These are phyloP conservation scores for Cepaea nemoralis DNA, from an alignment of 1,140 invertebrate species.

Conservation along the genomic window DNA sequence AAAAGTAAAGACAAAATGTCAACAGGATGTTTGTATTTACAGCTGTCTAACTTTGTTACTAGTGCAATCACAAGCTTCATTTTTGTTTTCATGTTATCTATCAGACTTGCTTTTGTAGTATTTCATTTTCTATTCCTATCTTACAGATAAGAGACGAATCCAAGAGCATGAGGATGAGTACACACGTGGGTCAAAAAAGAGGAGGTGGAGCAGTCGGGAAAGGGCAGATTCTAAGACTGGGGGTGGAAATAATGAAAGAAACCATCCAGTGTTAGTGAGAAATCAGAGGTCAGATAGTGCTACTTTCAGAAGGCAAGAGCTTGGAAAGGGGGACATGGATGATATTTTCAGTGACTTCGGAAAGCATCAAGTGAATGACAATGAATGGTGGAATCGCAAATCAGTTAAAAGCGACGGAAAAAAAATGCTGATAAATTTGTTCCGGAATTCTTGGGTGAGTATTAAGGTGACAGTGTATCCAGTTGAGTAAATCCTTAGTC, in stretches of 20 bases:
- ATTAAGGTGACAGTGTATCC: no score
- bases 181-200: neutral
- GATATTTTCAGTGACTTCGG: neutral
- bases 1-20: no score
- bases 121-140: no score
- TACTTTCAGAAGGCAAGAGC: neutral
- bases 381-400: neutral
- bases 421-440: neutral
- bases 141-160: neutral
- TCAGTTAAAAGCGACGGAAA: neutral
- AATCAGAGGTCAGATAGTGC: neutral
- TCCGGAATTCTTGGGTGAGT: neutral
- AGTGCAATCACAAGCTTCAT: no score
- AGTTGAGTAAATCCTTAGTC: no score
- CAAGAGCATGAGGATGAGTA: neutral
- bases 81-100: no score
- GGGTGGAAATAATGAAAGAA: neutral
- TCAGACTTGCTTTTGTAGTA: no score
- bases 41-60: no score
- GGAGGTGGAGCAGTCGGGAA: neutral
- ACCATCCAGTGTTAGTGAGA: neutral
- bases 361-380: conserved; percentile 38
- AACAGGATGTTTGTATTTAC: no score
- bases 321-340: neutral
- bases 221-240: conserved; percentile 37